Conservation (phyloP, 37 sponge, comb jelly and placozoan genomes). For the Agelas oroides region DNA sequence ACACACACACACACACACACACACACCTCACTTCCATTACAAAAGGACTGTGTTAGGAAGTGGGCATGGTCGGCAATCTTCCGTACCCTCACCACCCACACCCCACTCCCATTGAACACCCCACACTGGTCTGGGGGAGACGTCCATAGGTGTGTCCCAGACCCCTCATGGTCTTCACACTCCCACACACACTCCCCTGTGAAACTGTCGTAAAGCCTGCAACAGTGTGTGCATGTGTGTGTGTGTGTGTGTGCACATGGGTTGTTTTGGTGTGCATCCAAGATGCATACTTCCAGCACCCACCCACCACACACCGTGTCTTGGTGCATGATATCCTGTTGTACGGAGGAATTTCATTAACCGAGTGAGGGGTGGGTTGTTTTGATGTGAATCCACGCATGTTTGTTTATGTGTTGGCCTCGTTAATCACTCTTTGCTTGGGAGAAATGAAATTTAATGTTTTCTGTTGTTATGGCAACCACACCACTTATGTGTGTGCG, state of each 20-base stretch:
- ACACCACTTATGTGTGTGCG: not conserved
- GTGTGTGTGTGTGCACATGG: too few relatives aligned
- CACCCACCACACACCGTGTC: not conserved
- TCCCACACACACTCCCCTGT: slow-evolving; percentile 78
- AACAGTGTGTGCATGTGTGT: not conserved
- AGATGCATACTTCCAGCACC: too few relatives aligned
- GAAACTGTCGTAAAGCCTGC: slow-evolving; percentile 65
- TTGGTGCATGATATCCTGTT: too few relatives aligned
- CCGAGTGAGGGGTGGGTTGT: too few relatives aligned
- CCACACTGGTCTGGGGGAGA: slow-evolving; percentile 26
- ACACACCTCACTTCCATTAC: slow-evolving; percentile 71
- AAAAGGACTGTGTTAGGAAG: slow-evolving; percentile 52
- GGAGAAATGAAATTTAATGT: too few relatives aligned
- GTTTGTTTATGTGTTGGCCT: too few relatives aligned
- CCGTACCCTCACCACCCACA: slow-evolving; percentile 60
- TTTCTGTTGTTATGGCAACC: too few relatives aligned
- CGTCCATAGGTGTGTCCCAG: slow-evolving; percentile 27
- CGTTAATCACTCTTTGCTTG: too few relatives aligned
- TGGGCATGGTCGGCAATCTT: slow-evolving; percentile 60
- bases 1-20: not conserved
- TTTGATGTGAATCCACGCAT: too few relatives aligned
- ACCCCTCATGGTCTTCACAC: slow-evolving; percentile 66
- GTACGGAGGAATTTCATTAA: too few relatives aligned
- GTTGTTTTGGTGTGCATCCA: too few relatives aligned
- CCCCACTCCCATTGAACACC: slow-evolving; percentile 43